Base-by-base conservation (phyloP, 2,888 invertebrate genomes). In the Cantharis rufa region DNA sequence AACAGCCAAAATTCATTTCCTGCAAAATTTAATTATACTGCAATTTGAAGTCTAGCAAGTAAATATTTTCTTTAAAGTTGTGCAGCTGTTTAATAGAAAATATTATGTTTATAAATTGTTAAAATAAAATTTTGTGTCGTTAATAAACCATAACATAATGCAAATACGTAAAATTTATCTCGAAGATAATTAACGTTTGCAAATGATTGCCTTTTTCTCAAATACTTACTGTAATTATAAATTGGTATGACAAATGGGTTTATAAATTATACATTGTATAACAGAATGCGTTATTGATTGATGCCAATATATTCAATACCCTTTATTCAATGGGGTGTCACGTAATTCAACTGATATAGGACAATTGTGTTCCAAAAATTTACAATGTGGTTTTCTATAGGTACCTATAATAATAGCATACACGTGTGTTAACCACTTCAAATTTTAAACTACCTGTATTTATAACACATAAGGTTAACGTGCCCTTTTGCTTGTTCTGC, bases 11-110 rank as follows among this genome's bases (percentile, higher is more conserved):
- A 76, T 63, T 73, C 62, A 73, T 73, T 76, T 76, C 76, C 76
- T 76, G 72, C 70, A 62, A 72, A 76, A 72, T 75, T 76, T 76
- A 76, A 76, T 76, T 73, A 76, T 70, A 68, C 28, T 71, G 75
- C 68, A 68, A n/a, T 71, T 71, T 61, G 63, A 72, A 68, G 68
- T 71, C 62, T 15, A 63, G 15, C 24, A 24, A 15, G 10, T 24
- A n/a, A 18, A 48, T 48, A 48, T 48, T 48, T 71, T 75, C 66
- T 64, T 15, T 63, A 32, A 72, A 72, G 28, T 24, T 15, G 72
- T 72, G 69, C 76, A 72, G 71, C 69, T 72, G 72, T 66, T 71
- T 48, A n/a, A 48, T 48, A 48, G 48, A 48, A 48, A 48, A 48
- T 48, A 48, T 48, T 48, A 48, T 61, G 61, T 11, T 48, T 68